Conservation (phyloP, 2,888 invertebrate species). For the Dastarcus helophoroides region DNA sequence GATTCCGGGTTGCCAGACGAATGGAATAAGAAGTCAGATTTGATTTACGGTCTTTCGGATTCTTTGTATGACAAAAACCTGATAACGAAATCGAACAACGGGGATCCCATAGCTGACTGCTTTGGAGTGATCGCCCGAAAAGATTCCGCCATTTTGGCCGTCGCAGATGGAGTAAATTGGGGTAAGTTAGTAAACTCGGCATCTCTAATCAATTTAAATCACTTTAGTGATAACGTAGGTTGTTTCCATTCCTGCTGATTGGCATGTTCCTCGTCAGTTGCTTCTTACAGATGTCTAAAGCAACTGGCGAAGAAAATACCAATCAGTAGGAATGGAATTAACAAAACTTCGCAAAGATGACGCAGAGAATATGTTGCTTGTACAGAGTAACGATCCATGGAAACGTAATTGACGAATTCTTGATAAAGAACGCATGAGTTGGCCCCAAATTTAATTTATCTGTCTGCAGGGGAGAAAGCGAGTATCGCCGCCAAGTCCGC, state of each 20-base stretch:
- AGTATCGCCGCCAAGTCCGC: constrained; percentile 76
- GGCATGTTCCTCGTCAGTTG: too few relatives aligned
- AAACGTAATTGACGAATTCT: constrained; percentile 1
- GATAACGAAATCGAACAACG: constrained; percentile 54
- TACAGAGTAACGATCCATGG: too few relatives aligned
- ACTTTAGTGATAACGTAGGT: not conserved
- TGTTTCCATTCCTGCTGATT: constrained; percentile 1
- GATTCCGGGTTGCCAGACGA: constrained; percentile 32
- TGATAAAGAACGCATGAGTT: too few relatives aligned
- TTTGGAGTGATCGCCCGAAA: constrained; percentile 62
- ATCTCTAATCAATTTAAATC: too few relatives aligned
- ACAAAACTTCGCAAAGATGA: too few relatives aligned
- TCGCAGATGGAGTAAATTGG: constrained; percentile 90
- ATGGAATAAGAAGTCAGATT: constrained; percentile 47
- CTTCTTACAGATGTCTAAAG: too few relatives aligned
- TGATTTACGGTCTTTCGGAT: constrained; percentile 58
- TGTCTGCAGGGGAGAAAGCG: constrained; percentile 60
- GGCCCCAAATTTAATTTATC: constrained; percentile 3
- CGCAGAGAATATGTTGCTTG: too few relatives aligned
- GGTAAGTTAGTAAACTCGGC: too few relatives aligned
- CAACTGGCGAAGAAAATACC: too few relatives aligned
- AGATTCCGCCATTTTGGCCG: constrained; percentile 66
- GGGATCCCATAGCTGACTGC: constrained; percentile 80
- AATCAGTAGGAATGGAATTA: too few relatives aligned
- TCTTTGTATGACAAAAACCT: constrained; percentile 79